phyloP scores from a whole-genome alignment of 92 coral and sea anemone species.

The Epizoanthus scotinus region DNA sequence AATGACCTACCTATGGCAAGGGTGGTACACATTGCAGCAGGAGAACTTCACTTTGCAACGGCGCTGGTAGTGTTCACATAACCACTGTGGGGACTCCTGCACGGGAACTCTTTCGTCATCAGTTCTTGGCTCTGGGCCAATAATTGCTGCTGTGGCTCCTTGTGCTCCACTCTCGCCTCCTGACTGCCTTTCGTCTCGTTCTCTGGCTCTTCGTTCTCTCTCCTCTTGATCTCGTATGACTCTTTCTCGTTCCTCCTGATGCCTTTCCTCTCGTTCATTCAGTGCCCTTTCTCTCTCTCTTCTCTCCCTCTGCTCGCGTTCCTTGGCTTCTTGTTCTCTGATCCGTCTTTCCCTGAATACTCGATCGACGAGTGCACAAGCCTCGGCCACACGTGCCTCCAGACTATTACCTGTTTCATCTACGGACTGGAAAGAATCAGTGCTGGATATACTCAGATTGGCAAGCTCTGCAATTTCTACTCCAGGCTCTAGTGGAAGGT shows the following conservation, averaged over 20 bases:
- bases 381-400: slow-evolving; percentile 51
- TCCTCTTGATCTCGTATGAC: background rate
- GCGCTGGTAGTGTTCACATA: slow-evolving; percentile 83
- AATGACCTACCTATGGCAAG: slow-evolving; percentile 68
- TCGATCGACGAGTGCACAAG: slow-evolving; percentile 51
- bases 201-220: background rate
- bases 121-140: background rate
- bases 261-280: background rate
- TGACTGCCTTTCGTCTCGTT: background rate
- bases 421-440: background rate
- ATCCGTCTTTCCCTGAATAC: slow-evolving; percentile 29
- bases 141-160: background rate
- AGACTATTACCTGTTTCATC: background rate
- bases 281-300: background rate
- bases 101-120: slow-evolving; percentile 9
- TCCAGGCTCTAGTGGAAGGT: too few relatives aligned
- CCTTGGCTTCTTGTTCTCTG: slow-evolving; percentile 13
- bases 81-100: slow-evolving; percentile 39
- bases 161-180: background rate
- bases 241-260: background rate
- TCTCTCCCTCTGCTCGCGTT: background rate
- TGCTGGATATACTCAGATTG: slow-evolving; percentile 5
- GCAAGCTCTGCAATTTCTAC: background rate
- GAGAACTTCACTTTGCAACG: slow-evolving; percentile 70
- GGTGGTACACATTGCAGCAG: slow-evolving; percentile 69